A percentile compares a stretch with the other conserved stretches of the same genome.
Conservation (phyloP, 2,797 vertebrate genomes). For the Taenioides sp. region DNA sequence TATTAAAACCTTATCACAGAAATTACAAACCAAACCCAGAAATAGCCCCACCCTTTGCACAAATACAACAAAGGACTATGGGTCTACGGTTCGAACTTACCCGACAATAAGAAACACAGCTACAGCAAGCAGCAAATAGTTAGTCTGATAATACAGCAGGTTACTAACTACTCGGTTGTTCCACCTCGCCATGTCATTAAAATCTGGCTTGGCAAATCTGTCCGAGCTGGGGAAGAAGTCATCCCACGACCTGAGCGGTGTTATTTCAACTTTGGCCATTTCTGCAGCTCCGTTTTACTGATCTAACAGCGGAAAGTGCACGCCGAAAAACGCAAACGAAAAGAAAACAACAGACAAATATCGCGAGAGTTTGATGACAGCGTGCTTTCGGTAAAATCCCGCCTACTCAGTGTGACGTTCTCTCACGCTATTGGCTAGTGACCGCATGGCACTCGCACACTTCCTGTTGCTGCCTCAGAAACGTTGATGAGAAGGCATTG, state of each 20-base stretch:
- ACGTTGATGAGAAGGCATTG: not conserved
- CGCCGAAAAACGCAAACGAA: not conserved
- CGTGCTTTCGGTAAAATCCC: not conserved
- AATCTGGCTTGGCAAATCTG: constrained; percentile 86
- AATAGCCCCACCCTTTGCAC: not conserved
- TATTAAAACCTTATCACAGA: not conserved
- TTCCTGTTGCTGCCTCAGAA: constrained; percentile 26
- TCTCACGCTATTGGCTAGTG: constrained; percentile 39
- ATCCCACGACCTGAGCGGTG: constrained; percentile 86
- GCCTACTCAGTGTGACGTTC: constrained; percentile 3
- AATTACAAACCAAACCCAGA: not conserved
- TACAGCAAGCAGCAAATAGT: constrained; percentile 84
- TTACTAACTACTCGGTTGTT: constrained; percentile 94
- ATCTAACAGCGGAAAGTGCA: constrained; percentile 6
- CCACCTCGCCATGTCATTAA: constrained; percentile 86
- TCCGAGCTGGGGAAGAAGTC: constrained; percentile 89
- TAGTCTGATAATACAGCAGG: constrained; percentile 94
- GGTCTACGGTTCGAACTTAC: constrained; percentile 70
- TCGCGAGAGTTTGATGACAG: constrained; percentile 45
- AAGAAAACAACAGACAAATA: not conserved
- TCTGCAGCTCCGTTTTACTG: not conserved
- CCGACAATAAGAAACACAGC: constrained; percentile 85
- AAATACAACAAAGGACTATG: not conserved
- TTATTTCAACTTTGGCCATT: constrained; percentile 85
- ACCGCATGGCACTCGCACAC: constrained; percentile 6